A percentile compares a stretch with the other conserved stretches of the same genome.
phyloP scores from a whole-genome alignment of 2,888 invertebrate genomes.

The Xestia rhomboidea region DNA sequence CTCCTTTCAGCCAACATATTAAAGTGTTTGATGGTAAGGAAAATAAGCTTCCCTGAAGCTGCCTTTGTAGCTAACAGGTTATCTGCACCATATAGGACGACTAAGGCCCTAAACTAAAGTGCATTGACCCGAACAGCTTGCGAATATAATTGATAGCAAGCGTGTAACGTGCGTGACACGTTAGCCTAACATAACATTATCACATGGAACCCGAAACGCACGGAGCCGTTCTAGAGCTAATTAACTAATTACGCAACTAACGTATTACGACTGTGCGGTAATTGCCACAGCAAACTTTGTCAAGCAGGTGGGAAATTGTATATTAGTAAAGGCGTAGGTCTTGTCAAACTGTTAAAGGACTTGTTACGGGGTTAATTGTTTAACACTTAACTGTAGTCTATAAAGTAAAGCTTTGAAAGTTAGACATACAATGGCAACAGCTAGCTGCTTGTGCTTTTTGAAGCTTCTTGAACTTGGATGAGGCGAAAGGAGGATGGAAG shows the following conservation, averaged over 20 bases:
- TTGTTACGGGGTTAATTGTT: constrained; percentile 3
- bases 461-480: background rate
- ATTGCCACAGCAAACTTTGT: constrained; percentile 40
- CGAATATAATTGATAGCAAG: constrained; percentile 40
- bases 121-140: constrained; percentile 32
- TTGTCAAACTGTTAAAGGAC: constrained; percentile 27
- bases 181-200: constrained; percentile 42
- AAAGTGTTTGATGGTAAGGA: background rate
- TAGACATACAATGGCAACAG: background rate
- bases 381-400: background rate
- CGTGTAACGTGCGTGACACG: constrained; percentile 36
- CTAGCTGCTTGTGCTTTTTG: background rate
- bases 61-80: background rate
- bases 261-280: constrained; percentile 36
- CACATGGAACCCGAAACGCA: constrained; percentile 30
- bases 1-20: background rate
- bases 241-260: constrained; percentile 53
- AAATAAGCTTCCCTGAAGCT: background rate
- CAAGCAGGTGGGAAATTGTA: constrained; percentile 31
- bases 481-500: background rate
- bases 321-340: constrained; percentile 5
- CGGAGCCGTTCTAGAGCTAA: constrained; percentile 43
- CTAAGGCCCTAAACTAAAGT: background rate
- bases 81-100: too few relatives aligned
- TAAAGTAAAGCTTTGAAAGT: background rate